Conservation (phyloP, 2,888 invertebrate genomes). For the Endotricha flammealis region DNA sequence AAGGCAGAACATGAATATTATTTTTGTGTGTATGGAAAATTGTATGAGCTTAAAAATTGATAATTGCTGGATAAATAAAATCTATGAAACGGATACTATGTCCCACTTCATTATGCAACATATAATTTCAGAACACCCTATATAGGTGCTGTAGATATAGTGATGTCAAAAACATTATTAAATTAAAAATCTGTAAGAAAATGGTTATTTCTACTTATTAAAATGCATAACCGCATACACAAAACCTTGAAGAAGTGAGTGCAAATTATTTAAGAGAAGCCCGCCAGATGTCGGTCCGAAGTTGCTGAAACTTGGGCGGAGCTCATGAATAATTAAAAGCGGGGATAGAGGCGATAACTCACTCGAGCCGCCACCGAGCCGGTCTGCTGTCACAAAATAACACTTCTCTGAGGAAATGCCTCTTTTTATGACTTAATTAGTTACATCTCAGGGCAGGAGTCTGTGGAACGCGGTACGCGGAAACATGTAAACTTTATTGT, state of each 20-base stretch:
- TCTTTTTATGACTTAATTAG: constrained; percentile 69
- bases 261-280: constrained; percentile 61
- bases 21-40: too few species aligned
- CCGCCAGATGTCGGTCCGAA: constrained; percentile 55
- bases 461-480: constrained; percentile 30
- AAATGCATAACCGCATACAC: constrained; percentile 34
- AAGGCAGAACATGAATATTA: too few species aligned
- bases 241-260: constrained; percentile 45
- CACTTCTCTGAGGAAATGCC: constrained; percentile 51
- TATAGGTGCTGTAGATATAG: too few species aligned
- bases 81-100: too few species aligned
- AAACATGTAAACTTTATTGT: constrained; percentile 42
- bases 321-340: constrained; percentile 72
- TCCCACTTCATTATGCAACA: too few species aligned
- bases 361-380: constrained; percentile 28
- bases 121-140: too few species aligned
- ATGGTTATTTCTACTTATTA: constrained; percentile 20
- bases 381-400: constrained; percentile 47
- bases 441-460: constrained; percentile 46
- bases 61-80: too few species aligned
- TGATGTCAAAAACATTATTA: too few species aligned
- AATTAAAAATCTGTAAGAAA: background rate
- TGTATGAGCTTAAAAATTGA: too few species aligned
- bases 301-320: constrained; percentile 49
- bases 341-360: constrained; percentile 59